Evolutionary conservation across 2,888 invertebrate species (phyloP).

Genomic region (Thymelicus acteon): DNA sequence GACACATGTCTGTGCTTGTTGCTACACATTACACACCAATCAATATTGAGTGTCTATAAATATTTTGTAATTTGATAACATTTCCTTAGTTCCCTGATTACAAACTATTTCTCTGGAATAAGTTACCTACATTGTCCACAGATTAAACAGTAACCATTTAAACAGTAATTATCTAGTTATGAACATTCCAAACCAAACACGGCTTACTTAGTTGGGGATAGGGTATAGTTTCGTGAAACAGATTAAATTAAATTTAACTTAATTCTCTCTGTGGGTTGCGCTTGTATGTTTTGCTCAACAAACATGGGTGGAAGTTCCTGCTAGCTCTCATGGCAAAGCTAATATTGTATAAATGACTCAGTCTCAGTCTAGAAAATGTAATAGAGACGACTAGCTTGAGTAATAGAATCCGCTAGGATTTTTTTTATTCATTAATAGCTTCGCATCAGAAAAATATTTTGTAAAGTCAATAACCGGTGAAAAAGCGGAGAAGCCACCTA

Average conservation of each 20-base stretch:
- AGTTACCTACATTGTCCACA: conserved; percentile 5
- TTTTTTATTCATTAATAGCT: neutral
- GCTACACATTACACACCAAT: neutral
- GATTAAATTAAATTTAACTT: conserved; percentile 26
- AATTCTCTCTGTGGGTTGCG: conserved; percentile 29
- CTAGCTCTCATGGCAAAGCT: conserved; percentile 29
- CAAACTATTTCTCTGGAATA: neutral
- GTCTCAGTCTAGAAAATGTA: neutral
- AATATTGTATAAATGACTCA: conserved; percentile 35
- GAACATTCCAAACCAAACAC: neutral
- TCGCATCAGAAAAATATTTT: too few relatives aligned
- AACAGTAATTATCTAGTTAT: conserved; percentile 3
- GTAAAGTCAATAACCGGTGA: too few relatives aligned
- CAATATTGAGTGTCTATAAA: neutral
- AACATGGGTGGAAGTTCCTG: conserved; percentile 39
- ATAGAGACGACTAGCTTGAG: neutral
- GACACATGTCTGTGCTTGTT: too few relatives aligned
- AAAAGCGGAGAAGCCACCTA: too few relatives aligned
- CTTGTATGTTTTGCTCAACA: conserved; percentile 36
- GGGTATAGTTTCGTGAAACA: conserved; percentile 11
- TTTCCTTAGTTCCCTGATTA: neutral
- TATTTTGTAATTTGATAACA: neutral
- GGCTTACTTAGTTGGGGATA: neutral
- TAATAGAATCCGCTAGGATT: neutral
- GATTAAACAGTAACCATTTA: conserved; percentile 18